Percentiles rank a stretch among this genome's conserved stretches.
These are phyloP conservation scores for Myotis yumanensis DNA, from an alignment of 2,113 vertebrate species.

Conservation along the genomic window DNA sequence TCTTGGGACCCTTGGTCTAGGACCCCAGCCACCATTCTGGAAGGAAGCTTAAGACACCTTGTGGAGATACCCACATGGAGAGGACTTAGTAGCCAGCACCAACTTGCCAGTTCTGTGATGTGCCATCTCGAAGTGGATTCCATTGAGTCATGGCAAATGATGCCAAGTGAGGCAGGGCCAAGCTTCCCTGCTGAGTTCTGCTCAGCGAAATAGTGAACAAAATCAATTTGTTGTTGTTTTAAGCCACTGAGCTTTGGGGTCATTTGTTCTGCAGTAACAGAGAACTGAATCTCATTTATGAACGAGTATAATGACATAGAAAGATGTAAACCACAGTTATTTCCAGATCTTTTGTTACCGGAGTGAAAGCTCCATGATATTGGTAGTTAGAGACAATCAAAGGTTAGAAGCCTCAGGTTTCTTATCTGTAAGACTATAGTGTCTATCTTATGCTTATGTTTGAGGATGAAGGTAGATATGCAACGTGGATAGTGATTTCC, in stretches of 20 bases:
- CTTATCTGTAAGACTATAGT: background rate
- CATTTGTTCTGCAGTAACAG: background rate
- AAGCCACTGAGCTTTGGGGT: background rate
- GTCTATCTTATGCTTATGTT: background rate
- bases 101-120: background rate
- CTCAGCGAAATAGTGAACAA: background rate
- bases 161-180: background rate
- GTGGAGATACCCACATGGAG: accelerated
- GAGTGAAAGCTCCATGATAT: background rate
- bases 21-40: background rate
- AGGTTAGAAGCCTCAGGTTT: background rate
- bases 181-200: background rate
- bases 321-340: background rate
- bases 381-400: background rate
- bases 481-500: accelerated
- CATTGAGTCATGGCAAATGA: background rate
- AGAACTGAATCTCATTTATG: too few relatives aligned
- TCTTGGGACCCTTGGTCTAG: background rate
- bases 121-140: accelerated
- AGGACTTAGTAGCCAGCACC: background rate
- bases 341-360: too few relatives aligned
- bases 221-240: background rate
- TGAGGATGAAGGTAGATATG: too few relatives aligned
- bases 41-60: background rate
- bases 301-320: background rate